Conservation (phyloP, 2,797 vertebrate genomes). For the Buphagus erythrorhynchus region DNA sequence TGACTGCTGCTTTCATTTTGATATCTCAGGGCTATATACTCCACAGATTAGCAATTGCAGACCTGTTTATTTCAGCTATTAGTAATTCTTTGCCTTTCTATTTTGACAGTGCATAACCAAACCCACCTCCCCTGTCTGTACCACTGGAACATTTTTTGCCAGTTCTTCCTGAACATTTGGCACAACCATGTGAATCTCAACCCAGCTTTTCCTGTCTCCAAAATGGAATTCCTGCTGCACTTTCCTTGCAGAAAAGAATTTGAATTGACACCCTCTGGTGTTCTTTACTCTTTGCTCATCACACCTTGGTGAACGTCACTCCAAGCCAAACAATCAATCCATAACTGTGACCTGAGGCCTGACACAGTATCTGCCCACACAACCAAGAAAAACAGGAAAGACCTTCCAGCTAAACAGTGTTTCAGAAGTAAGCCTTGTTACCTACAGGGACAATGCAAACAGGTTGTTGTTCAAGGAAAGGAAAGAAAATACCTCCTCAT, state of each 20-base stretch:
- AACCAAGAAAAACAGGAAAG: neutral
- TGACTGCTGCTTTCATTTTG: neutral
- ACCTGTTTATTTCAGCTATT: neutral
- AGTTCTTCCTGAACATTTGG: neutral
- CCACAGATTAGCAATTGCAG: neutral
- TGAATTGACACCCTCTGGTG: neutral
- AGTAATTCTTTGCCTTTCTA: neutral
- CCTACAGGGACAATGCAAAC: neutral
- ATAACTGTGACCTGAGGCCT: neutral
- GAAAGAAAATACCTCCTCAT: conserved; percentile 84
- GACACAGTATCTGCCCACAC: neutral
- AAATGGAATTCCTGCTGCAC: neutral
- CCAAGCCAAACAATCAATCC: neutral
- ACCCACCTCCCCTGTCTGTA: neutral
- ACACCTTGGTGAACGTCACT: neutral
- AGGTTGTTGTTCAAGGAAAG: neutral
- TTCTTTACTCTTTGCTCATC: neutral
- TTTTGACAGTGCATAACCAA: neutral
- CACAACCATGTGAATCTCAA: neutral
- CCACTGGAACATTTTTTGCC: neutral
- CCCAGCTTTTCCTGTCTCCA: neutral
- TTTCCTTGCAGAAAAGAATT: neutral
- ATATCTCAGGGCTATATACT: neutral
- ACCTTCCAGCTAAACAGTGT: neutral
- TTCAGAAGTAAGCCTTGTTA: neutral